Evolutionary conservation across 2,888 invertebrate genomes (phyloP).

Genomic region (Molorchus minor): DNA sequence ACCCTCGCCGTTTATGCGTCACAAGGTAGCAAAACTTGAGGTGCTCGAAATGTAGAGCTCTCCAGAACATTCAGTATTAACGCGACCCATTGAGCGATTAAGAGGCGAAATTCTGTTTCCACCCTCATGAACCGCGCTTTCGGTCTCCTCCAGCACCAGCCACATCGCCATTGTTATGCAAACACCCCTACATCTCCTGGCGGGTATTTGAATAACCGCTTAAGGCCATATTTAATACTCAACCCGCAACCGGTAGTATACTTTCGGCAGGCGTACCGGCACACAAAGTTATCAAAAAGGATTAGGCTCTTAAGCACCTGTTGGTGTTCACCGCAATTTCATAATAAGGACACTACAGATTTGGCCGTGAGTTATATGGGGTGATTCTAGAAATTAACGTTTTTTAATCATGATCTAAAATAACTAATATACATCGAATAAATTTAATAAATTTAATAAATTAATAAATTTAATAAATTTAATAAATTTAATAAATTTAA

Average conservation of each 20-base stretch:
- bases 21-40: slow-evolving; percentile 18
- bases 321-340: slow-evolving; percentile 3
- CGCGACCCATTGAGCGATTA: slow-evolving; percentile 49
- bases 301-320: slow-evolving; percentile 23
- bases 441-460: too few relatives aligned
- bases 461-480: too few relatives aligned
- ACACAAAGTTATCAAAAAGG: slow-evolving; percentile 18
- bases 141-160: slow-evolving; percentile 21
- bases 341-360: neutral
- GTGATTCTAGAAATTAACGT: too few relatives aligned
- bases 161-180: slow-evolving; percentile 26
- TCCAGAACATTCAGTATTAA: slow-evolving; percentile 41
- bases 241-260: slow-evolving; percentile 10
- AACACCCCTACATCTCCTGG: slow-evolving; percentile 22
- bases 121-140: slow-evolving; percentile 40
- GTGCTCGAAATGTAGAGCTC: slow-evolving; percentile 35
- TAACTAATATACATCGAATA: too few relatives aligned
- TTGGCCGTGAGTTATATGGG: too few relatives aligned
- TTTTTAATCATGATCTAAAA: too few relatives aligned
- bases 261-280: slow-evolving; percentile 6
- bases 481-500: too few relatives aligned
- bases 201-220: slow-evolving; percentile 26
- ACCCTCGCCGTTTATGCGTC: neutral
- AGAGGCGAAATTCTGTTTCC: slow-evolving; percentile 49
- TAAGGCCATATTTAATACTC: slow-evolving; percentile 23